phyloP scores from a whole-genome alignment of 2,888 invertebrate species.

The Thymelicus lineola region DNA sequence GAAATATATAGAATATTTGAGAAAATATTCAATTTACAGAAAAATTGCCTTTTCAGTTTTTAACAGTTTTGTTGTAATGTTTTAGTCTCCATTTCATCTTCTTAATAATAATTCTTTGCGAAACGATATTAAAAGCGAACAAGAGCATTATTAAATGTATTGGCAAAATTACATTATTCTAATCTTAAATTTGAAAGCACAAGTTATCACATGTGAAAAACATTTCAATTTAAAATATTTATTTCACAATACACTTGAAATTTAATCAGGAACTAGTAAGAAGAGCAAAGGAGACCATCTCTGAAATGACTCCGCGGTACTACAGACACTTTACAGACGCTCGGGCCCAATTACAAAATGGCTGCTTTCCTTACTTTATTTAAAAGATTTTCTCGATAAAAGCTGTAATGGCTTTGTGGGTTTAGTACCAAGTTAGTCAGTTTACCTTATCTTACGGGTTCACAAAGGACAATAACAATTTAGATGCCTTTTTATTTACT shows the following conservation, averaged over 20 bases:
- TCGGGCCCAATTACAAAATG: conserved; percentile 47
- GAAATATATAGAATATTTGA: no score
- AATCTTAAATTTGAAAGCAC: no score
- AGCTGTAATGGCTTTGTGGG: conserved; percentile 19
- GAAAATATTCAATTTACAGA: no score
- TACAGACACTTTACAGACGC: conserved; percentile 43
- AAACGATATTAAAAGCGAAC: no score
- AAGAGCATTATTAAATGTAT: no score
- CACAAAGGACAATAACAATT: conserved; percentile 9
- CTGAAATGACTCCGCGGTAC: conserved; percentile 32
- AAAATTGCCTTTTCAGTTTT: no score
- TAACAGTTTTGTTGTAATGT: no score
- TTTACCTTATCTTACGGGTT: conserved; percentile 6
- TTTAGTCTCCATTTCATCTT: no score
- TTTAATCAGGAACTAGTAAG: neutral
- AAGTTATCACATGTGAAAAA: no score
- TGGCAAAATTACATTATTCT: no score
- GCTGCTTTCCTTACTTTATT: conserved; percentile 43
- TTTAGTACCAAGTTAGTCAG: conserved; percentile 9
- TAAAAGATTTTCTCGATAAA: conserved; percentile 38
- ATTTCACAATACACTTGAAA: neutral
- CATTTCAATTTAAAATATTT: no score
- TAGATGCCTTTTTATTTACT: conserved; percentile 19
- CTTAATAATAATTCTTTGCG: no score
- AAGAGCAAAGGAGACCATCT: conserved; percentile 13